A percentile compares a stretch with the other conserved stretches of the same genome.
Conservation (phyloP, 2,113 vertebrate genomes). For the Crocuta crocuta region DNA sequence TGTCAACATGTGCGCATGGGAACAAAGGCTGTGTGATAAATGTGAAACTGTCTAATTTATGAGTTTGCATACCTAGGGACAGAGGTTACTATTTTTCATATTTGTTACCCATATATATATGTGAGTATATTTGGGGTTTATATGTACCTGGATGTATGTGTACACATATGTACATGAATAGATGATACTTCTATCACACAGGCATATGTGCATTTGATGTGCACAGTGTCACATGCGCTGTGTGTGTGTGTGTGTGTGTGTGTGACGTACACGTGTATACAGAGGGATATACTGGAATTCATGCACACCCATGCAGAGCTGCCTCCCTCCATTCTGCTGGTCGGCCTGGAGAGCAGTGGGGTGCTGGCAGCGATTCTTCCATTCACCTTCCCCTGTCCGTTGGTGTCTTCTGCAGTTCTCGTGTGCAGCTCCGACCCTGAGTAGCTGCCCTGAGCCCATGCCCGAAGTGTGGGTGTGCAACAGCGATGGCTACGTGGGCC, state of each 20-base stretch:
- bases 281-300: background rate
- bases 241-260: background rate
- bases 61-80: background rate
- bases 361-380: background rate
- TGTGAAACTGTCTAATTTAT: background rate
- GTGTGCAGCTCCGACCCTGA: constrained; percentile 97
- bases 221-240: background rate
- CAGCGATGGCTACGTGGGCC: constrained; percentile 98
- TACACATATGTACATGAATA: background rate
- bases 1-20: background rate
- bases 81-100: background rate
- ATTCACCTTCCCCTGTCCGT: background rate
- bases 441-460: constrained; percentile 92
- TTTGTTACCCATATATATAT: background rate
- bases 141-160: background rate
- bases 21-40: background rate
- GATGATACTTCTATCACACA: background rate
- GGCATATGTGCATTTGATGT: background rate
- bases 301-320: background rate
- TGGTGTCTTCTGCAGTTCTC: constrained; percentile 91
- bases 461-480: constrained; percentile 99
- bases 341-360: background rate
- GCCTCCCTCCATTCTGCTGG: background rate
- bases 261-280: background rate
- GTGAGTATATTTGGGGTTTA: background rate